Conservation (phyloP, 2,888 invertebrate genomes). For the Cosmopolites sordidus region DNA sequence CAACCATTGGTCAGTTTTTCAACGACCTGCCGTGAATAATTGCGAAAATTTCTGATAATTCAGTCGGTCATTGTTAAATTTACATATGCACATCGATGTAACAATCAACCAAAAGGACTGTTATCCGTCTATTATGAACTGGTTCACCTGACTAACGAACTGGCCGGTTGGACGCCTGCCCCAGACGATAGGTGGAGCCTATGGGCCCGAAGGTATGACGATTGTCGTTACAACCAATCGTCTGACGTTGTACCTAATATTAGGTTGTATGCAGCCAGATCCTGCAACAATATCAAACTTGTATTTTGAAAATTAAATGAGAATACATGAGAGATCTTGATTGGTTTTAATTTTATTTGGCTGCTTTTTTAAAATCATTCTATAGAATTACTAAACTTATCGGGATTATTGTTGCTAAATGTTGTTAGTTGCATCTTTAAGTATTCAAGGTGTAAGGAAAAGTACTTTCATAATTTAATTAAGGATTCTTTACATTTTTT, state of each 20-base stretch:
- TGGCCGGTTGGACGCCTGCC: background rate
- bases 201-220: slow-evolving; percentile 35
- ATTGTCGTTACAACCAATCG: background rate
- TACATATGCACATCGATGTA: slow-evolving; percentile 46
- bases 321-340: no score
- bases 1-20: slow-evolving; percentile 1
- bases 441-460: no score
- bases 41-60: slow-evolving; percentile 42
- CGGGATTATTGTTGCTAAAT: no score
- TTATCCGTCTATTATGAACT: background rate
- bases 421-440: no score
- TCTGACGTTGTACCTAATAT: background rate
- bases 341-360: no score
- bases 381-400: no score
- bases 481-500: no score
- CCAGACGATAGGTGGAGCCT: slow-evolving; percentile 45
- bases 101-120: slow-evolving; percentile 22
- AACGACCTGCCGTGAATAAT: slow-evolving; percentile 33
- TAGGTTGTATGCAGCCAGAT: background rate
- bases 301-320: background rate
- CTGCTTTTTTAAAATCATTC: no score
- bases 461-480: no score
- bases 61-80: slow-evolving; percentile 40
- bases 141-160: background rate
- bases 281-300: background rate